phyloP scores from a whole-genome alignment of 2,888 invertebrate genomes.

The Lypha dubia region DNA sequence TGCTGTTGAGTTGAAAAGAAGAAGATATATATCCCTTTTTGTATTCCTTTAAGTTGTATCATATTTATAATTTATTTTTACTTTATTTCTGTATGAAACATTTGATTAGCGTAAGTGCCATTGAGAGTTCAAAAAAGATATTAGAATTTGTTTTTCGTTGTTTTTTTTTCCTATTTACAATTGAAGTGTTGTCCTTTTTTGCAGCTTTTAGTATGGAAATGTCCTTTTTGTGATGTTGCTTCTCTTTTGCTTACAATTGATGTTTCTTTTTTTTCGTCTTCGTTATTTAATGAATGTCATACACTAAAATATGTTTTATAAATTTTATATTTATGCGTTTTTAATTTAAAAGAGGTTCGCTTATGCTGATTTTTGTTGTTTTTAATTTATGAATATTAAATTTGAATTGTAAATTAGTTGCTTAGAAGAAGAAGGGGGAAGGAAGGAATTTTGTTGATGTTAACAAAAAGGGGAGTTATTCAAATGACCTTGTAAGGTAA shows the following conservation, averaged over 20 bases:
- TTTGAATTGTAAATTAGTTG: conserved; percentile 69
- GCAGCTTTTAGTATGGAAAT: background rate
- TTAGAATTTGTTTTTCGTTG: conserved; percentile 1
- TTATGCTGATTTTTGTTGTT: background rate
- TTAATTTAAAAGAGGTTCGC: conserved; percentile 50
- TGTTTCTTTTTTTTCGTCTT: no score
- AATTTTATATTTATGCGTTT: conserved; percentile 61
- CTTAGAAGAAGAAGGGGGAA: no score
- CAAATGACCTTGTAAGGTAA: conserved; percentile 54
- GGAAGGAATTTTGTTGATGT: background rate
- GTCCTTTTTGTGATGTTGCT: conserved; percentile 33
- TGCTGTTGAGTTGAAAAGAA: conserved; percentile 21
- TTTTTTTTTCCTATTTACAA: background rate
- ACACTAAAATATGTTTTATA: conserved; percentile 37
- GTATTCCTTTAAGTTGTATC: conserved; percentile 20
- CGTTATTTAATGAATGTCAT: conserved; percentile 39
- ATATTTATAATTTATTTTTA: conserved; percentile 36
- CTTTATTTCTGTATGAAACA: background rate
- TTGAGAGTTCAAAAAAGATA: conserved; percentile 37
- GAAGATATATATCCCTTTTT: conserved; percentile 8
- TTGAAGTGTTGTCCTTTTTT: background rate
- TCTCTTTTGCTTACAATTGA: conserved; percentile 14
- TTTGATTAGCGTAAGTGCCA: conserved; percentile 64
- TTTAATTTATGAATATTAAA: conserved; percentile 41
- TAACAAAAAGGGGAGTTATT: background rate